Percentiles rank a stretch among this genome's conserved stretches.
Evolutionary conservation across 1,140 invertebrate genomes (phyloP).

Genomic region (Drosophila subpulchrella): DNA sequence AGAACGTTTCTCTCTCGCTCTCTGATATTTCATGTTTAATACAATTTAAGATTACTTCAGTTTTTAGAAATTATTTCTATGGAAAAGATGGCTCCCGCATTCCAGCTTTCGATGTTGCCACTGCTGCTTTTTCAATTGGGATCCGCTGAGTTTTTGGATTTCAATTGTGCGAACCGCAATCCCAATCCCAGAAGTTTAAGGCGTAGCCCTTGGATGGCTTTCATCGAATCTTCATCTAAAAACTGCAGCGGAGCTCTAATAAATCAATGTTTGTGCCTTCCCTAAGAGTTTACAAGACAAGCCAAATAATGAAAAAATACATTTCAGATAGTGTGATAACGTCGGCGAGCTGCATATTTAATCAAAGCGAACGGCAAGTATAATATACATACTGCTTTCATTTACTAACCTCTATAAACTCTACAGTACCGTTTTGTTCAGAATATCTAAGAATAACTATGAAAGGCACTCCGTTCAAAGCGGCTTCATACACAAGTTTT

Average conservation of each 20-base stretch:
- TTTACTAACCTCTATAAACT: not conserved
- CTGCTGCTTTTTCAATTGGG: not conserved
- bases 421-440: not conserved
- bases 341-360: not conserved
- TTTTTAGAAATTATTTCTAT: not conserved
- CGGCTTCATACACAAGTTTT: not conserved
- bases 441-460: not conserved
- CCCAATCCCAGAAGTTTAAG: not conserved
- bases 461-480: not conserved
- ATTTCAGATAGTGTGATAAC: not conserved
- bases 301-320: not conserved
- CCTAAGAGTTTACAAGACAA: not conserved
- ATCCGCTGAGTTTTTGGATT: not conserved
- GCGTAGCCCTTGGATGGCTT: not conserved
- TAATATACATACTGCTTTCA: not conserved
- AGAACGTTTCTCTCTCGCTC: no score
- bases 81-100: not conserved
- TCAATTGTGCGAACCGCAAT: not conserved
- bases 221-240: not conserved
- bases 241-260: not conserved
- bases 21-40: not conserved
- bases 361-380: not conserved
- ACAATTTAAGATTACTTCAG: not conserved
- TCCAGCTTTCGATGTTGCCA: not conserved
- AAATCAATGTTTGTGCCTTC: not conserved